Evolutionary conservation across 92 coral and sea anemone genomes (phyloP).

Genomic region (Epizoanthus stellaris): DNA sequence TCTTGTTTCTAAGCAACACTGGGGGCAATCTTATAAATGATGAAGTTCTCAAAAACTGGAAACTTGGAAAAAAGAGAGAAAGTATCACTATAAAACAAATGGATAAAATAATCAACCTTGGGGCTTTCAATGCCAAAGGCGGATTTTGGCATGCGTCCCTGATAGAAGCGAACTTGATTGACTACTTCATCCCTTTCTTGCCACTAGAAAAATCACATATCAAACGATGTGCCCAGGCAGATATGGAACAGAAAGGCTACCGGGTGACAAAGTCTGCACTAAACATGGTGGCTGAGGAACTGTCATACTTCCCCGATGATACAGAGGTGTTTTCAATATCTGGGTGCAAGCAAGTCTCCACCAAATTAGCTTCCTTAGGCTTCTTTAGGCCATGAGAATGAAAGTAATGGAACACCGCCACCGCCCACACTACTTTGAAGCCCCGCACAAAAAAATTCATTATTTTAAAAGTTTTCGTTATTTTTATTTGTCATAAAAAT

Average conservation of each 20-base stretch:
- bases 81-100: neutral
- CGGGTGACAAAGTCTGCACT: slow-evolving; percentile 52
- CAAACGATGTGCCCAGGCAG: slow-evolving; percentile 86
- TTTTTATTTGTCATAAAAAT: too few relatives aligned
- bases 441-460: too few relatives aligned
- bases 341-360: slow-evolving; percentile 86
- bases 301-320: slow-evolving; percentile 75
- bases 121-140: slow-evolving; percentile 15
- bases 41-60: slow-evolving; percentile 24
- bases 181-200: slow-evolving; percentile 85
- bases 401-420: too few relatives aligned
- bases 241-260: slow-evolving; percentile 53
- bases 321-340: slow-evolving; percentile 73
- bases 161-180: slow-evolving; percentile 78
- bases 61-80: slow-evolving; percentile 30
- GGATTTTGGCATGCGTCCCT: slow-evolving; percentile 91
- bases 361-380: slow-evolving; percentile 68
- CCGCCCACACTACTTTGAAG: too few relatives aligned
- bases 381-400: neutral
- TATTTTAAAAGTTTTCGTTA: too few relatives aligned
- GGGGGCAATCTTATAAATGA: slow-evolving; percentile 80
- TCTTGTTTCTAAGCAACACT: too few relatives aligned
- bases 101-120: neutral
- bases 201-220: slow-evolving; percentile 86
- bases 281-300: slow-evolving; percentile 75